Conservation (phyloP, 2,113 vertebrate species). For the Crypturellus undulatus region DNA sequence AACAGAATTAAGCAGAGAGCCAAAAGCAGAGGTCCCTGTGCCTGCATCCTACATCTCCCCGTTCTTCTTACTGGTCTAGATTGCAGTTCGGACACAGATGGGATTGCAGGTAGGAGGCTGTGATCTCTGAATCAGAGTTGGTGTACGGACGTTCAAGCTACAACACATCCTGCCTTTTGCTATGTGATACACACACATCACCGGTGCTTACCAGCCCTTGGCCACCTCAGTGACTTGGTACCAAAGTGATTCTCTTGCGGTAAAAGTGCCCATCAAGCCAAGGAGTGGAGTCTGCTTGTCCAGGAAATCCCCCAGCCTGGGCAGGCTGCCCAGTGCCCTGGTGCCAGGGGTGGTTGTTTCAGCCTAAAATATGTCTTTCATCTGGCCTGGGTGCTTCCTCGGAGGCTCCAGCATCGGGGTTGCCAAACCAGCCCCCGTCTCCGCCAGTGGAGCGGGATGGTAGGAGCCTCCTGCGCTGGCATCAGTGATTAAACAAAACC, state of each 20-base stretch:
- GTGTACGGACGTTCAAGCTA: neutral
- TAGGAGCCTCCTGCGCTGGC: neutral
- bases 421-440: neutral
- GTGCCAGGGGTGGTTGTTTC: neutral
- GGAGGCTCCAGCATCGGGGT: neutral
- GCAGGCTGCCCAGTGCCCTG: neutral
- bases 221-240: neutral
- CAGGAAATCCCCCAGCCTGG: neutral
- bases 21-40: neutral
- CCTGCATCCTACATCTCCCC: neutral
- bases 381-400: neutral
- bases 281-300: neutral
- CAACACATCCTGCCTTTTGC: neutral
- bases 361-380: neutral
- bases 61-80: neutral
- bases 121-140: neutral
- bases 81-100: too few species aligned
- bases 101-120: too few species aligned
- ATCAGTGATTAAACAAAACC: neutral
- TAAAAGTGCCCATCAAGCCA: neutral
- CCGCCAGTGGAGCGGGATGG: neutral
- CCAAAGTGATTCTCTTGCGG: rapidly evolving
- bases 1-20: neutral
- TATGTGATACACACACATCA: neutral
- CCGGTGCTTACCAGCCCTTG: neutral